Evolutionary conservation across 1,140 invertebrate species (phyloP), one percentile per base, ranked within the genome.

Genomic region (Heliothis subflexa): DNA sequence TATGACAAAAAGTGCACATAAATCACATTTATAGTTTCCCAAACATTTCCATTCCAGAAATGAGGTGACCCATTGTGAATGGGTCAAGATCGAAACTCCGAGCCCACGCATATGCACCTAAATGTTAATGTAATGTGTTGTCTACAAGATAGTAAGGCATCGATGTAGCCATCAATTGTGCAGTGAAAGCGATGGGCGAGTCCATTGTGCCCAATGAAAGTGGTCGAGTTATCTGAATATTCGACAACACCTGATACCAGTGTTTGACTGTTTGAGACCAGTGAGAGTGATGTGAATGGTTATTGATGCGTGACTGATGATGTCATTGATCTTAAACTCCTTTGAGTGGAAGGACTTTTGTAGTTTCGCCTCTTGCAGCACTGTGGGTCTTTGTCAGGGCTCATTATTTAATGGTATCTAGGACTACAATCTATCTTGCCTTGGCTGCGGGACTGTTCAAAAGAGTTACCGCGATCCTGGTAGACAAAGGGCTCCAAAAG

Each of bases 201-300:
- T 10, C 47, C 25, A 75, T 75, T 52, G 73, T 74, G 18, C 18
- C 11, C 47, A 62, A 75, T 52, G 73, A 75, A 75, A 75, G 73
- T 75, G 47, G 57, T 74, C 72, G 47, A 40, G 47, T 61, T 62
- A 50, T 33, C 40, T 72, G n/a, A 21, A 45, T 40, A 64, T 47
- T 64, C 0, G 33, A 13, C 10, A 2, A 49, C 73, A 64, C 57
- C 21, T 73, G 71, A 57, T 40, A 61, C 25, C 25, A 16, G 16
- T 64, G 16, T 47, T 55, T 55, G 12, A 18, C 14, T 62, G 25
- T 9, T 45, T 54, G n/a, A 54, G n/a, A 40, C 3, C 3, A 40
- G 61, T 16, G 61, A 45, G 55, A 57, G 55, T 57, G 55, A 40
- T 57, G 16, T 11, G 21, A n/a, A 10, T 11, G 54, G 9, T 25